phyloP scores from a whole-genome alignment of 1,140 invertebrate genomes.

The Bombus polaris region DNA sequence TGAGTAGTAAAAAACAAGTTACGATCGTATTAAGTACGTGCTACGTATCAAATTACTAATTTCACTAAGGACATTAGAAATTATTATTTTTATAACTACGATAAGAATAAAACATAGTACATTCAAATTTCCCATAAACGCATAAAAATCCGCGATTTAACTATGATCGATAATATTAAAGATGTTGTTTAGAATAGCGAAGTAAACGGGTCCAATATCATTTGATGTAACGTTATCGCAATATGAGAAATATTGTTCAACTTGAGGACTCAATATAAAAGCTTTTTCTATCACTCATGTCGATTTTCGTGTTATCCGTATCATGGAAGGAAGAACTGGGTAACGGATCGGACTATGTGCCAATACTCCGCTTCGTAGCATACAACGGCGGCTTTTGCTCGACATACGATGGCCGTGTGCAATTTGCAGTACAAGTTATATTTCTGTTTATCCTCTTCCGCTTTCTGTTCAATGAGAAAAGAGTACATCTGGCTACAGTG shows the following conservation, averaged over 20 bases:
- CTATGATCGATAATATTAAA: not conserved
- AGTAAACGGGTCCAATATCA: not conserved
- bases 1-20: too few species aligned
- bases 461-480: not conserved
- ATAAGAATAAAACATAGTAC: too few species aligned
- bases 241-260: not conserved
- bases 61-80: too few species aligned
- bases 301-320: conserved; percentile 10
- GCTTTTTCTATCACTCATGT: not conserved
- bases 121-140: not conserved
- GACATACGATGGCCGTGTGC: not conserved
- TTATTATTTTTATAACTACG: too few species aligned
- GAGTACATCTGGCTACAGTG: not conserved
- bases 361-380: not conserved
- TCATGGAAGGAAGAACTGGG: not conserved
- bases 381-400: not conserved
- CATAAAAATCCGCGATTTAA: not conserved
- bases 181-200: not conserved
- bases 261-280: not conserved
- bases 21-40: too few species aligned
- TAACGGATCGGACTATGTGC: not conserved
- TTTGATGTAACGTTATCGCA: not conserved
- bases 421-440: conserved; percentile 1
- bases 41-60: too few species aligned
- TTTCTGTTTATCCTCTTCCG: not conserved